Evolutionary conservation across 1,140 invertebrate species (phyloP), one percentile per base, ranked within the genome.

Genomic region (Anastrepha ludens): DNA sequence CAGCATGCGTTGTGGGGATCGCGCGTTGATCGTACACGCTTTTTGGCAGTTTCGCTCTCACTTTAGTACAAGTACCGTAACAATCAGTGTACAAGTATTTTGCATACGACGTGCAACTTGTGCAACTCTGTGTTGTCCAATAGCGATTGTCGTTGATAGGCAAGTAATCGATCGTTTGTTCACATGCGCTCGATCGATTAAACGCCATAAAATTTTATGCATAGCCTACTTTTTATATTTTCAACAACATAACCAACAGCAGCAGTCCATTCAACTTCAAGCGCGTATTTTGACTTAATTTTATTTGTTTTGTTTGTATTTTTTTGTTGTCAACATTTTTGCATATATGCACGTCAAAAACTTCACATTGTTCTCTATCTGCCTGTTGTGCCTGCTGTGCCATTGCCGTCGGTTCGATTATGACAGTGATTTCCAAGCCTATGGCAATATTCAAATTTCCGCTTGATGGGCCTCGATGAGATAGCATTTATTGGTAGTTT

Each of bases 241-340:
- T 55, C 50, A 55, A 55, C 50, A 8, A 55, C 60, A 62, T 15
- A 17, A 47, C 20, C 74, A 47, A 55, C 47, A 41, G 47, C 47
- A 81, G 74, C 47, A 81, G 74, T 20, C n/a, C 17, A 81, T 81
- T 81, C 74, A 55, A 81, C 20, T 50, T 7, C 44, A 50, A 55
- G 44, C 8, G n/a, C 17, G 29, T 29, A 29, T 29, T 41, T 29
- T 78, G 15, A 17, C 44, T 20, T 81, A 9, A 47, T 50, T 4
- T 55, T n/a, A 47, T 50, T 4, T 55, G 20, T 7, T 6, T 55
- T 55, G 11, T 6, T 55, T 55, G 50, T 55, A 55, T 55, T 81
- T 81, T 55, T 55, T n/a, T 41, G 20, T 81, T 81, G n/a, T 55
- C 74, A 67, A 67, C 64, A 67, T 81, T 81, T 47, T 74, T 74